Evolutionary conservation across 2,113 vertebrate genomes (phyloP).

Genomic region (Colossoma macropomum): DNA sequence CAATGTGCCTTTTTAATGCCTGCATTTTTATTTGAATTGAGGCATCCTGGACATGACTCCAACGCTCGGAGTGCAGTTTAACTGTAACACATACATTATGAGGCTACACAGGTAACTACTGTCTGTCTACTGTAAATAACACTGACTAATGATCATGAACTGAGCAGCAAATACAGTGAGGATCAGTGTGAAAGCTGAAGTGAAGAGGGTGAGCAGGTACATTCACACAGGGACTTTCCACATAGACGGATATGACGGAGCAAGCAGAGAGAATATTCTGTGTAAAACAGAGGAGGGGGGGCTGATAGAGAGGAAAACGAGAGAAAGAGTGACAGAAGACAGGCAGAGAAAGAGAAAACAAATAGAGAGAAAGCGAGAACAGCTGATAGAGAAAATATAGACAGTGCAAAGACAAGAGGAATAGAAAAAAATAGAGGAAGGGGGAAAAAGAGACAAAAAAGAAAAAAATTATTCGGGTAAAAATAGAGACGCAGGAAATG

Average conservation of each 20-base stretch:
- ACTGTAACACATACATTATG: too few species aligned
- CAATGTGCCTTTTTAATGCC: too few species aligned
- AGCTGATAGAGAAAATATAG: neutral
- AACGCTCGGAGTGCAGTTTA: too few species aligned
- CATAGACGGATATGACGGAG: conserved; percentile 17
- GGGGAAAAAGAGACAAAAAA: neutral
- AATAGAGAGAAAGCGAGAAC: neutral
- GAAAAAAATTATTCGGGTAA: too few species aligned
- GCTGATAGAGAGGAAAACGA: neutral
- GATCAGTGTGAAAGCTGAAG: neutral
- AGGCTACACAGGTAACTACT: too few species aligned
- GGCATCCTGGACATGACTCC: too few species aligned
- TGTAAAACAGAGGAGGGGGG: neutral
- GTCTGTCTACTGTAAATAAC: too few species aligned
- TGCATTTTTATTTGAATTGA: too few species aligned
- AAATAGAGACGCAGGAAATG: too few species aligned
- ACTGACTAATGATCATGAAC: too few species aligned
- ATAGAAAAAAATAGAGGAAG: neutral
- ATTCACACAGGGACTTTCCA: conserved; percentile 30
- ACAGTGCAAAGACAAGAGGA: neutral
- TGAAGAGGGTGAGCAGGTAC: neutral
- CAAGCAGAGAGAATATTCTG: neutral
- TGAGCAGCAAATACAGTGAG: neutral
- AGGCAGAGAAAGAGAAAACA: neutral
- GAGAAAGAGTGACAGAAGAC: neutral